These are phyloP conservation scores for Batillaria attramentaria DNA, from an alignment of 1,140 invertebrate genomes.

Conservation along the genomic window DNA sequence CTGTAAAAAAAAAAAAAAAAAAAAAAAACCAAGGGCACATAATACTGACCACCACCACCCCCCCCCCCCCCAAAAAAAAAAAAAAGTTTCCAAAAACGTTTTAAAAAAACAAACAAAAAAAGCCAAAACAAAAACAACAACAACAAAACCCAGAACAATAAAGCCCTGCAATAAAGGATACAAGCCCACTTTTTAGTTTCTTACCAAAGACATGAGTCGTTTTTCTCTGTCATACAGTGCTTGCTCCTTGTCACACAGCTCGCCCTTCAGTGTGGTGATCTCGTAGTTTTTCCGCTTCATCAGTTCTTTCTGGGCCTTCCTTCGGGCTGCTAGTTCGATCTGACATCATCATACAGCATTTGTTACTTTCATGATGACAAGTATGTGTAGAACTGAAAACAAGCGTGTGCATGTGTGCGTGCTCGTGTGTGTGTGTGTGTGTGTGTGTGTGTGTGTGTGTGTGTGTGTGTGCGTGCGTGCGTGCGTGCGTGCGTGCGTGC, in stretches of 20 bases:
- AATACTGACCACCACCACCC: not conserved
- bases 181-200: not conserved
- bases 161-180: not conserved
- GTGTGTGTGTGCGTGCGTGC: too few species aligned
- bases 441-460: too few species aligned
- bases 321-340: slow-evolving; percentile 44
- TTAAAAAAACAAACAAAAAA: not conserved
- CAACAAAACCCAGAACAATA: not conserved
- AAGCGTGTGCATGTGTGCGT: too few species aligned
- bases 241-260: slow-evolving; percentile 62
- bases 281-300: slow-evolving; percentile 69
- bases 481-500: too few species aligned
- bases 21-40: not conserved
- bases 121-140: not conserved
- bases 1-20: too few species aligned
- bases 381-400: too few species aligned
- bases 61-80: too few species aligned
- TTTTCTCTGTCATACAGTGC: slow-evolving; percentile 36
- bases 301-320: slow-evolving; percentile 59
- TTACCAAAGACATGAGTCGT: slow-evolving; percentile 32
- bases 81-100: not conserved
- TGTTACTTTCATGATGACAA: not conserved
- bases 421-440: too few species aligned
- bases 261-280: slow-evolving; percentile 68
- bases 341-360: slow-evolving; percentile 21